Evolutionary conservation across 2,113 vertebrate genomes (phyloP).

Genomic region (Daubentonia madagascariensis): DNA sequence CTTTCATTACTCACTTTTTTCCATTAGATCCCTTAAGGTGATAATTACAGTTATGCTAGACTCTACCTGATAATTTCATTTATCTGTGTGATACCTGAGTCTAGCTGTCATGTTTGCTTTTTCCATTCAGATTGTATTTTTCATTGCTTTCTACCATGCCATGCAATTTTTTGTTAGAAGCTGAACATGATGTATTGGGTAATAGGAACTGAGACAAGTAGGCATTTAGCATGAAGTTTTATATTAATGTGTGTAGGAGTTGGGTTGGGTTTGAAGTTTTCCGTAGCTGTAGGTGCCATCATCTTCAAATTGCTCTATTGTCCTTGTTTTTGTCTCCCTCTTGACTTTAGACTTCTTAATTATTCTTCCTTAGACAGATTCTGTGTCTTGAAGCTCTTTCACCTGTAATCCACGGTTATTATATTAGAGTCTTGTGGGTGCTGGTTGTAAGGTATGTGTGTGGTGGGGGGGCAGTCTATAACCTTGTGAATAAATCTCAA

Average conservation of each 20-base stretch:
- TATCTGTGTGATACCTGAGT: neutral
- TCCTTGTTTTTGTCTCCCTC: neutral
- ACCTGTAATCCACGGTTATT: too few relatives aligned
- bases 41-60: neutral
- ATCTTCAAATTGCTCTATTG: neutral
- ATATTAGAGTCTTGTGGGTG: neutral
- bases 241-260: neutral
- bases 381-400: neutral
- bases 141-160: neutral
- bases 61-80: neutral
- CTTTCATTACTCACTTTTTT: neutral
- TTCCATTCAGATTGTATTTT: neutral
- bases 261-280: neutral
- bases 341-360: neutral
- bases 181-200: neutral
- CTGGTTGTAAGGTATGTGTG: neutral
- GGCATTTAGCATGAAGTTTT: neutral
- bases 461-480: fast-evolving
- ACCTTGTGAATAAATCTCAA: neutral
- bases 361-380: neutral
- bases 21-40: neutral
- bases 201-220: neutral
- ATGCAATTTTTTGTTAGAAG: neutral
- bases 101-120: neutral
- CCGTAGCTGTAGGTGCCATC: neutral